A percentile compares a stretch with the other conserved stretches of the same genome.
These are phyloP conservation scores for Ptychoptera contaminata DNA, from an alignment of 2,888 invertebrate genomes.

Conservation along the genomic window DNA sequence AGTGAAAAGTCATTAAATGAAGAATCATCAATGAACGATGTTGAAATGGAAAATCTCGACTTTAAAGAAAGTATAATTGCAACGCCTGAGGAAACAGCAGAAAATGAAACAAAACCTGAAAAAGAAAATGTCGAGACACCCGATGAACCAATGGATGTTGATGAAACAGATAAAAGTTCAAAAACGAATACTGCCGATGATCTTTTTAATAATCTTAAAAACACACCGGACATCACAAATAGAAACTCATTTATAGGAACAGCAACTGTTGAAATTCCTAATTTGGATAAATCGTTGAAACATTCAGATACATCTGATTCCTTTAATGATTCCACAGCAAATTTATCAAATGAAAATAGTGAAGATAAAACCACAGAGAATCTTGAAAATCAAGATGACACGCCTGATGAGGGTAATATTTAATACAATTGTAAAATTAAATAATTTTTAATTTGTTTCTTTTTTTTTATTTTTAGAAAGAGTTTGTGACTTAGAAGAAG, in stretches of 20 bases:
- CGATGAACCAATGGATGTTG: slow-evolving; percentile 7
- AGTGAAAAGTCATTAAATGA: slow-evolving; percentile 16
- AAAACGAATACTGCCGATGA: slow-evolving; percentile 8
- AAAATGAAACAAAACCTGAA: slow-evolving; percentile 14
- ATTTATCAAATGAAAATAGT: neutral
- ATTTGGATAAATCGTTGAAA: too few species aligned
- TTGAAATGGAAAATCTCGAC: slow-evolving; percentile 13
- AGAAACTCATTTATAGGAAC: too few species aligned
- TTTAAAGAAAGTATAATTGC: slow-evolving; percentile 10
- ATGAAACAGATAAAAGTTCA: slow-evolving; percentile 9
- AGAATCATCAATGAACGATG: slow-evolving; percentile 14
- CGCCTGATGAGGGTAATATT: neutral
- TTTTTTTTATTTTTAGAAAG: slow-evolving; percentile 19
- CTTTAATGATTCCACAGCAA: slow-evolving; percentile 8
- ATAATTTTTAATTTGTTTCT: neutral
- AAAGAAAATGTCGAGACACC: slow-evolving; percentile 12
- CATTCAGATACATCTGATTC: slow-evolving; percentile 7
- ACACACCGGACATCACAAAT: neutral
- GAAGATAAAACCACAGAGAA: neutral
- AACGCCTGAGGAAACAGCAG: slow-evolving; percentile 16
- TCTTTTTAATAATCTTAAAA: slow-evolving; percentile 10
- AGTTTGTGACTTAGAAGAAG: slow-evolving; percentile 33
- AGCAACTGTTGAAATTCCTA: too few species aligned
- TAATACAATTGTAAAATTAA: neutral
- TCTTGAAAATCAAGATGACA: neutral